phyloP scores from a whole-genome alignment of 2,113 vertebrate species.

The Otolemur garnettii region DNA sequence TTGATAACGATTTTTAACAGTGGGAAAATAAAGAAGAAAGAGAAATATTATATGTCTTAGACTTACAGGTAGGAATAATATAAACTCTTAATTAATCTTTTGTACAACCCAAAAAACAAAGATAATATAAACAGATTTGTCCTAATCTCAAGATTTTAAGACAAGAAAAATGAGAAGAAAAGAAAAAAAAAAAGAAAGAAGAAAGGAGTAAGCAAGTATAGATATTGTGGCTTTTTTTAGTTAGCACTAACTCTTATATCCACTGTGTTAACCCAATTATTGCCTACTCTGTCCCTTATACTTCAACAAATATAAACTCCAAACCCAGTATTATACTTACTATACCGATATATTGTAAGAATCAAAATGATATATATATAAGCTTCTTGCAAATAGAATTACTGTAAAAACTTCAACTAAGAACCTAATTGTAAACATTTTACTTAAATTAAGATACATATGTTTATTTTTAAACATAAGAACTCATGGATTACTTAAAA shows the following conservation, averaged over 20 bases:
- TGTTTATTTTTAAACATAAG: conserved; percentile 15
- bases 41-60: neutral
- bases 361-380: conserved; percentile 31
- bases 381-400: neutral
- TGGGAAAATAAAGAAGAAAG: conserved; percentile 14
- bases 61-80: neutral
- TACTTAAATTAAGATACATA: conserved; percentile 14
- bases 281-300: neutral
- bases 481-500: conserved; percentile 22
- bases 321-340: neutral
- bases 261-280: neutral
- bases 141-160: neutral
- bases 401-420: conserved; percentile 43
- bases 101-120: neutral
- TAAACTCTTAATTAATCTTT: neutral
- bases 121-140: neutral
- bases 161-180: neutral
- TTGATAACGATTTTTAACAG: conserved; percentile 17
- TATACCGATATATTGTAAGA: conserved; percentile 26
- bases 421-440: conserved; percentile 6
- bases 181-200: neutral
- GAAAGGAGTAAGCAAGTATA: neutral
- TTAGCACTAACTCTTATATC: neutral
- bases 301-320: neutral
- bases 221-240: neutral